Conservation (phyloP, 2,113 vertebrate species). For the Takifugu flavidus region DNA sequence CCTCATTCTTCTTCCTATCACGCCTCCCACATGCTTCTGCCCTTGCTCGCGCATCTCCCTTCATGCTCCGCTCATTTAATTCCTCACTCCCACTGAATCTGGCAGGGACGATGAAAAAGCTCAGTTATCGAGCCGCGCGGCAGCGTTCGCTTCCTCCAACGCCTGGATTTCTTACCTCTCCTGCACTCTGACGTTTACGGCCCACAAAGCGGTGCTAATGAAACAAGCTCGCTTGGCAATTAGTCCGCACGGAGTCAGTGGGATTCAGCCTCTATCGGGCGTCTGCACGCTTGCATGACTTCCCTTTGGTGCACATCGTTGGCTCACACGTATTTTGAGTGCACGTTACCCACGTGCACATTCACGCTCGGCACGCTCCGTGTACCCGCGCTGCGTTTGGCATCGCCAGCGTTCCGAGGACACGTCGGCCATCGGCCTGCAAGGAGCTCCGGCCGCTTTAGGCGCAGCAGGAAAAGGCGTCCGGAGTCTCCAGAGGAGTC, state of each 20-base stretch:
- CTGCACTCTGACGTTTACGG: constrained; percentile 19
- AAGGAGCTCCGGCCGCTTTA: no score
- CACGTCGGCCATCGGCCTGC: not conserved
- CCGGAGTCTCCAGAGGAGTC: constrained; percentile 6
- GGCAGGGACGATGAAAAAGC: constrained; percentile 18
- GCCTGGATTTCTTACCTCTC: not conserved
- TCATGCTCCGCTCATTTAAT: constrained; percentile 16
- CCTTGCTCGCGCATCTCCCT: constrained; percentile 21
- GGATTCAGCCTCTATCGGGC: constrained; percentile 18
- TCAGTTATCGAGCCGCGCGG: constrained; percentile 4
- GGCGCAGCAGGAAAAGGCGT: no score
- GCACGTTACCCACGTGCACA: constrained; percentile 1
- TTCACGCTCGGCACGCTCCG: constrained; percentile 25
- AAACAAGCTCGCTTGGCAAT: constrained; percentile 13
- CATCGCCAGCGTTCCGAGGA: constrained; percentile 11
- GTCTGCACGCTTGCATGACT: constrained; percentile 21
- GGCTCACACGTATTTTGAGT: constrained; percentile 8
- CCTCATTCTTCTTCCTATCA: constrained; percentile 38
- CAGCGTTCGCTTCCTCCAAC: not conserved
- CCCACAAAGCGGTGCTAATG: constrained; percentile 15
- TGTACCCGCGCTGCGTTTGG: constrained; percentile 18
- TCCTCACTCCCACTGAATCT: not conserved
- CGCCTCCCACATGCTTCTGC: constrained; percentile 43
- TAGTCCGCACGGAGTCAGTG: constrained; percentile 7
- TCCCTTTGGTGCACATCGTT: constrained; percentile 27